Conservation (phyloP, 2,113 vertebrate species). For the Gavia stellata region DNA sequence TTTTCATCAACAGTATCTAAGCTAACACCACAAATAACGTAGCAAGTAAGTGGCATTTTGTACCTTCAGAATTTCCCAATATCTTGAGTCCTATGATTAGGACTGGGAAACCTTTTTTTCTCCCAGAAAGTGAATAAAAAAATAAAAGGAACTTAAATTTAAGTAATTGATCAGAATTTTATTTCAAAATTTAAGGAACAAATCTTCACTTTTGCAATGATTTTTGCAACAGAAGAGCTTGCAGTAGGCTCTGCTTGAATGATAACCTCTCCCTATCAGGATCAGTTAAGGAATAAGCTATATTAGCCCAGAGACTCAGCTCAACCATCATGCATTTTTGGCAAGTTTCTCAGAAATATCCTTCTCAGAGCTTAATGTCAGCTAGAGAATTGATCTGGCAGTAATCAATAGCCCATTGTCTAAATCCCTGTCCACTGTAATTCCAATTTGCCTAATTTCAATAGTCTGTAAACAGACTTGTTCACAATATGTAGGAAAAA, state of each 20-base stretch:
- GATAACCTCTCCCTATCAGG: background rate
- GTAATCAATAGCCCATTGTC: background rate
- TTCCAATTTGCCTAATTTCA: background rate
- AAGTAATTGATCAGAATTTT: background rate
- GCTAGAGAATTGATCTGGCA: background rate
- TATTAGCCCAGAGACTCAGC: background rate
- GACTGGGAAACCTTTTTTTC: background rate
- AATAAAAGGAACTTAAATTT: background rate
- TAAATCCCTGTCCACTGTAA: background rate
- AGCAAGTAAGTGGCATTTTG: slow-evolving; percentile 12
- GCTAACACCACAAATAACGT: background rate
- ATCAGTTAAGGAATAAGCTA: background rate
- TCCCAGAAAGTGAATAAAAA: background rate
- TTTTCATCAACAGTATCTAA: background rate
- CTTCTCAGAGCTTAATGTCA: background rate
- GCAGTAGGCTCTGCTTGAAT: background rate
- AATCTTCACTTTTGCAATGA: background rate
- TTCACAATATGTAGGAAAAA: background rate
- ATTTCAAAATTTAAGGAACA: background rate
- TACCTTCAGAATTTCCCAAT: background rate
- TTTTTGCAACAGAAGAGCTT: background rate
- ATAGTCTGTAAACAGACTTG: background rate
- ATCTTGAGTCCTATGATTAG: background rate
- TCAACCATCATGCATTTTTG: background rate
- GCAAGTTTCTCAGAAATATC: background rate